phyloP scores from a whole-genome alignment of 2,797 vertebrate species.

The Simalia tracyae region DNA sequence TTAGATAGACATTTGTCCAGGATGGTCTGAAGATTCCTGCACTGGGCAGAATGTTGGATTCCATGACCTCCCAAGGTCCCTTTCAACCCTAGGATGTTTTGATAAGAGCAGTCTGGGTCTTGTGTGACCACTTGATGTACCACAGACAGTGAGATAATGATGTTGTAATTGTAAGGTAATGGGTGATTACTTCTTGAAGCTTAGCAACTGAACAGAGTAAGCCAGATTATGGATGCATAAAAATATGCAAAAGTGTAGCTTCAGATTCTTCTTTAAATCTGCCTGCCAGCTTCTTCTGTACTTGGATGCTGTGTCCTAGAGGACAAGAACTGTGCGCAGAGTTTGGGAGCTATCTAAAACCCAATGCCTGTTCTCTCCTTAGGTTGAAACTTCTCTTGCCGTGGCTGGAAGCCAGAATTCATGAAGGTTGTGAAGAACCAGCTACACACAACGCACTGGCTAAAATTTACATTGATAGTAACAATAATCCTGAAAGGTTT shows the following conservation, averaged over 20 bases:
- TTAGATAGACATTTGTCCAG: too few species aligned
- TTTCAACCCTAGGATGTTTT: background rate
- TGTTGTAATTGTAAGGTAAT: background rate
- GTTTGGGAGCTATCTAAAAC: fast-evolving
- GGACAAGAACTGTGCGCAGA: background rate
- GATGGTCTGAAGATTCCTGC: too few species aligned
- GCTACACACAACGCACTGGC: constrained; percentile 97
- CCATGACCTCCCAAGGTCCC: too few species aligned
- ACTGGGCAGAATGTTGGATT: too few species aligned
- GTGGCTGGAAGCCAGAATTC: constrained; percentile 97
- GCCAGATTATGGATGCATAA: background rate
- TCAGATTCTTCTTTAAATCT: background rate
- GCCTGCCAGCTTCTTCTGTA: background rate
- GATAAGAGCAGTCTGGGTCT: background rate
- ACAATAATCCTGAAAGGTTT: constrained; percentile 98
- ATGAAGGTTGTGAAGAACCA: constrained; percentile 96
- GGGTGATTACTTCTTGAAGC: background rate
- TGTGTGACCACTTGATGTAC: background rate
- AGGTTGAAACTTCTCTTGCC: constrained; percentile 96
- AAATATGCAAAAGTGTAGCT: background rate
- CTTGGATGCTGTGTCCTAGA: background rate
- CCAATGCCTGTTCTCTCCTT: background rate
- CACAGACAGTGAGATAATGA: too few species aligned
- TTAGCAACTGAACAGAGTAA: background rate
- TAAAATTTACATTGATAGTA: constrained; percentile 99